Evolutionary conservation across 2,888 invertebrate species (phyloP), one percentile per base, ranked within the genome.

Genomic region (Drosophila differens): DNA sequence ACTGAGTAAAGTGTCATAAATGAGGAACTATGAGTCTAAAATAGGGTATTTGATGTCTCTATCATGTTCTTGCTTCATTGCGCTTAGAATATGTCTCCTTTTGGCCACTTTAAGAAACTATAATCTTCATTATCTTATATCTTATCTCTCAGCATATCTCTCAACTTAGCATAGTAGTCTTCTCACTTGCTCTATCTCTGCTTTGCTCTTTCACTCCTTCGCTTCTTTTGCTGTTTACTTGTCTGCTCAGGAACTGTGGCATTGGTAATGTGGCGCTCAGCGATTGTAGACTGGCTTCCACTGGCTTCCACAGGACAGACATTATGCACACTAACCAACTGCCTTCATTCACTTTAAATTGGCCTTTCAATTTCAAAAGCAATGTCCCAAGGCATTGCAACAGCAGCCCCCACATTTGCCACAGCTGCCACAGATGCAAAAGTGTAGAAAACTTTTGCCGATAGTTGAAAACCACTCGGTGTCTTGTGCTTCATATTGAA

Each of bases 281-380:
- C 37, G 66, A 16, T 64, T 66, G 61, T 37, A 5, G 51, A 28
- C 41, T n/a, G n/a, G 41, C n/a, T 41, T 6, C 19, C 35, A 59
- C n/a, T 16, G 35, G 14, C 32, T 32, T 14, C 33, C 33, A 35
- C 33, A 30, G 16, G 54, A 44, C 44, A 14, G 25, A 41, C 33
- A 78, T 68, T 71, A 72, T 79, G 72, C 69, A 73, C 63, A 76
- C 76, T 74, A 79, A 74, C 74, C 78, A 64, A 74, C 74, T 78
- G 71, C 69, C 81, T 80, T 69, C 66, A 76, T 80, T 79, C 53
- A 76, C 49, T 61, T 57, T 67, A 73, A 78, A 75, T 78, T 81
- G 81, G 80, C 79, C 81, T 81, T 81, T 81, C 79, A 81, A 75
- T 81, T 81, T 79, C 63, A 54, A 54, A 76, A 72, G 65, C 67